Conservation (phyloP, 2,797 vertebrate species). For the Galago senegalensis region DNA sequence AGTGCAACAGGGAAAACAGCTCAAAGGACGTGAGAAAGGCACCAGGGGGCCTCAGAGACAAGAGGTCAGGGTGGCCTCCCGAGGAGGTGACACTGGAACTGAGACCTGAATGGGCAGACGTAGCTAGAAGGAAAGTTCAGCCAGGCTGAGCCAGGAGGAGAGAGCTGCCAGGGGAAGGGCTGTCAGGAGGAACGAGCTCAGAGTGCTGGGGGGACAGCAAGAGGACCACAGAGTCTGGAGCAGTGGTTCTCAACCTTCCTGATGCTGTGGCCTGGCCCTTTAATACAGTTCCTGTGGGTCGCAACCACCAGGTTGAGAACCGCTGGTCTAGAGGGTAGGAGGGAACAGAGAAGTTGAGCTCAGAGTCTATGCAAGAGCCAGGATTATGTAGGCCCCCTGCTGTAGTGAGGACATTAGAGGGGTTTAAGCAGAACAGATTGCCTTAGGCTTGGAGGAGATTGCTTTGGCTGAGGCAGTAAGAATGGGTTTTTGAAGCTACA, state of each 20-base stretch:
- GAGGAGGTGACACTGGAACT: background rate
- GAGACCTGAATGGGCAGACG: background rate
- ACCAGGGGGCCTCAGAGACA: background rate
- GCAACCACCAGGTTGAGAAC: too few species aligned
- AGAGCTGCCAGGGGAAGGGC: rapidly evolving
- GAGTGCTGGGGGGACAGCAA: background rate
- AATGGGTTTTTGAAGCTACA: background rate
- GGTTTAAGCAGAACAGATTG: background rate
- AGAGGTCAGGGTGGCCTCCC: background rate
- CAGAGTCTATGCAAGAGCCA: background rate
- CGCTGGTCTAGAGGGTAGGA: background rate
- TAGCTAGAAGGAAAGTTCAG: background rate
- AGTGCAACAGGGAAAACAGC: background rate
- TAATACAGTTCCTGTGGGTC: too few species aligned
- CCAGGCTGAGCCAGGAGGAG: background rate
- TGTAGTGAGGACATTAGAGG: background rate
- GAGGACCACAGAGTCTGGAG: background rate
- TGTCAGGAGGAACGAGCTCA: background rate
- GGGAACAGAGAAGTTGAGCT: background rate
- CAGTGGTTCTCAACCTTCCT: too few species aligned
- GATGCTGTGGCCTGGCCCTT: too few species aligned
- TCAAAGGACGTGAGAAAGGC: background rate
- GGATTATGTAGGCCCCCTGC: background rate
- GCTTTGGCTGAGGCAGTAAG: background rate
- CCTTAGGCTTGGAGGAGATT: background rate